Conservation (phyloP, 2,797 vertebrate genomes). For the Anguilla obscura region DNA sequence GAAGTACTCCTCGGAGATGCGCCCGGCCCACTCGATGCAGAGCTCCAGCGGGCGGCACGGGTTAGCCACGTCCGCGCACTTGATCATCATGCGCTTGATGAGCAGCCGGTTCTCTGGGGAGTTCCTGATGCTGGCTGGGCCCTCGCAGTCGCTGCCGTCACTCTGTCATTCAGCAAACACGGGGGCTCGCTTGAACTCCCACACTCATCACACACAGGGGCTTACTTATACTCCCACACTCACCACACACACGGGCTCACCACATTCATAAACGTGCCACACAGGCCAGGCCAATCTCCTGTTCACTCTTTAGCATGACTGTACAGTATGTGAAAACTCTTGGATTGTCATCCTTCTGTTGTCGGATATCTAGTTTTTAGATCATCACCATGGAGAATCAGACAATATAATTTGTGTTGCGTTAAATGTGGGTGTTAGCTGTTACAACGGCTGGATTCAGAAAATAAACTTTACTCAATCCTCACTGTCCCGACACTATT, state of each 20-base stretch:
- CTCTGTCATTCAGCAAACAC: conserved; percentile 55
- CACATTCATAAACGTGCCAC: not conserved
- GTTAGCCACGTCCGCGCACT: conserved; percentile 95
- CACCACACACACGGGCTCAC: conserved; percentile 33
- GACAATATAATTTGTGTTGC: too few relatives aligned
- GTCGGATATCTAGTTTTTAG: too few relatives aligned
- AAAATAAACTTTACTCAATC: too few relatives aligned
- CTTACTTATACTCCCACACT: conserved; percentile 31
- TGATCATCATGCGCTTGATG: conserved; percentile 95
- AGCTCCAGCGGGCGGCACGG: conserved; percentile 87
- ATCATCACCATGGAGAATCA: too few relatives aligned
- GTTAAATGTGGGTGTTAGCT: too few relatives aligned
- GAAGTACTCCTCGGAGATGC: conserved; percentile 97
- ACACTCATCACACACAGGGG: not conserved
- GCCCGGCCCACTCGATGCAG: conserved; percentile 93
- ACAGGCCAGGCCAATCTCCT: not conserved
- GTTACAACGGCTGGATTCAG: too few relatives aligned
- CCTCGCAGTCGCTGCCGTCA: conserved; percentile 66
- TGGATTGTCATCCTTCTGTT: too few relatives aligned
- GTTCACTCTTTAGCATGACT: too few relatives aligned
- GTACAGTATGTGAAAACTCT: too few relatives aligned
- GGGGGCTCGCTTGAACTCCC: too few relatives aligned
- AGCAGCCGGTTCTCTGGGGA: conserved; percentile 90
- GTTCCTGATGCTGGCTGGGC: conserved; percentile 72
- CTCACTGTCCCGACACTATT: too few relatives aligned